Base-by-base conservation (phyloP, 2,888 invertebrate genomes). In the Hypena proboscidalis region DNA sequence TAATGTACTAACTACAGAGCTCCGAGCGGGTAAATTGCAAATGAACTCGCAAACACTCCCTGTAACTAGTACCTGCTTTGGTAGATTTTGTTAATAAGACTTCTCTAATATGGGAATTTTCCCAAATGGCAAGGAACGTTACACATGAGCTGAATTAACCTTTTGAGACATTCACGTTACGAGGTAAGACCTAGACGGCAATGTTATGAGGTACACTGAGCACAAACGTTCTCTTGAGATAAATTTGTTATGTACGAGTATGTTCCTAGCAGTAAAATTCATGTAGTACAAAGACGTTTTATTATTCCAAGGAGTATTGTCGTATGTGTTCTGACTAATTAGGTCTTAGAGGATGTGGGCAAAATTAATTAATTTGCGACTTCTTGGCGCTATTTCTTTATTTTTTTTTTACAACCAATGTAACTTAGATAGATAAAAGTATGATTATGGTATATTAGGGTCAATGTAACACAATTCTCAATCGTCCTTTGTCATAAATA, bases 11-110 rank as follows among this genome's bases (percentile, higher is more conserved):
- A 50, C 58, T 64, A 62, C 52, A 57, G 53, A 31, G 39, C 56
- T 69, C 49, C 52, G 52, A 49, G 58, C 59, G 54, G 59, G 61
- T 51, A 59, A 74, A 73, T 72, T 70, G 69, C 66, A 72, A 72
- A 70, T 68, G 71, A 65, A 62, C 54, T 64, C 51, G 46, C 65
- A 60, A 61, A 58, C 62, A 60, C 58, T 60, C 31, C 27, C 54
- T 36, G 27, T 60, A 54, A 59, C 63, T 59, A 29, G 30, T 33
- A 48, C 39, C 43, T 55, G 44, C 37, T 48, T 49, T 11, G 34
- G 48, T 56, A 51, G 55, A 61, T 61, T 58, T 55, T 55, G 58
- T 57, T 64, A 54, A 62, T 64, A 64, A 50, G 50, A 54, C 50
- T 57, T 20, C 53, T 48, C 42, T 64, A 45, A 48, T 45, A 47